Percentiles rank a stretch among this genome's conserved stretches.
phyloP scores from a whole-genome alignment of 2,797 vertebrate genomes.

The Hafferia zeledoni region DNA sequence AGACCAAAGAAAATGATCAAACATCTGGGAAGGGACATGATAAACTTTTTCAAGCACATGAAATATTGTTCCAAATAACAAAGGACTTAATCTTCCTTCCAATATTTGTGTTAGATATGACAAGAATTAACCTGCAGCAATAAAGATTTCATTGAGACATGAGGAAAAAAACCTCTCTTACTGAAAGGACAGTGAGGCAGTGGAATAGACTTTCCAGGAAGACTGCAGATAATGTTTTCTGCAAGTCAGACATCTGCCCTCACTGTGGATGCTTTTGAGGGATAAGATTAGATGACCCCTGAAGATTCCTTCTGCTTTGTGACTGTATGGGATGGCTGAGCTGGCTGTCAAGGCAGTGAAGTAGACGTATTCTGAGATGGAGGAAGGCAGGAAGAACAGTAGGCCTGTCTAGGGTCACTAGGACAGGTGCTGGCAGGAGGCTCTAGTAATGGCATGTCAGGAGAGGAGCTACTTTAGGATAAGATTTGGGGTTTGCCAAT shows the following conservation, averaged over 20 bases:
- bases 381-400: neutral
- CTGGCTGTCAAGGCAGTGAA: neutral
- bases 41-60: neutral
- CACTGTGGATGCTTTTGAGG: neutral
- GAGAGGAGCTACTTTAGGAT: neutral
- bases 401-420: neutral
- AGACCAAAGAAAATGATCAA: neutral
- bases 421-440: neutral
- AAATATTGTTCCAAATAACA: neutral
- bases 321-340: neutral
- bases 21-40: neutral
- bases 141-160: neutral
- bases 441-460: neutral
- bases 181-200: neutral
- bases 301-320: neutral
- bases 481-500: neutral
- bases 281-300: neutral
- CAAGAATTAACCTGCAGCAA: neutral
- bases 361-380: neutral
- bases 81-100: neutral
- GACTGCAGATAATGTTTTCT: neutral
- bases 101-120: neutral
- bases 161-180: neutral
- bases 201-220: neutral
- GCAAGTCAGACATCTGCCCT: neutral